phyloP scores from a whole-genome alignment of 2,888 invertebrate genomes.

The Sinhomidia bicolor region DNA sequence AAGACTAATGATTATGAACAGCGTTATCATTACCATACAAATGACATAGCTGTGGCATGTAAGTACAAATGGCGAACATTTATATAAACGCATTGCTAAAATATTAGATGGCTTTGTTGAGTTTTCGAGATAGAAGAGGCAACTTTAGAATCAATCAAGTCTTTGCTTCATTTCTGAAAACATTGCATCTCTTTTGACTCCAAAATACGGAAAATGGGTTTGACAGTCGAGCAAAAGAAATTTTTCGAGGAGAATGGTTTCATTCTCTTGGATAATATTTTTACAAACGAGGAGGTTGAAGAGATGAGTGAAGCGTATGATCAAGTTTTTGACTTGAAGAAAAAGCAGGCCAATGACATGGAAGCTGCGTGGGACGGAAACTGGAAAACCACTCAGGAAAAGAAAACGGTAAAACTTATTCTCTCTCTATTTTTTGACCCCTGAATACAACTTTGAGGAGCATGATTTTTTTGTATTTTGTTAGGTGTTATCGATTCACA shows the following conservation, averaged over 20 bases:
- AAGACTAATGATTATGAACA: no score
- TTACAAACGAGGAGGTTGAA: conserved; percentile 83
- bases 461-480: neutral
- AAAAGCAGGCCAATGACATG: conserved; percentile 81
- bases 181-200: neutral
- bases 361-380: conserved; percentile 85
- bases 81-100: no score
- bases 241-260: conserved; percentile 85
- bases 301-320: conserved; percentile 84
- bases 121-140: no score
- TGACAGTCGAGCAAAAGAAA: conserved; percentile 83
- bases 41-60: no score
- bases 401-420: neutral
- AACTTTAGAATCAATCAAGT: no score
- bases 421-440: no score
- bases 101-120: no score
- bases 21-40: no score
- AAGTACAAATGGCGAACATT: no score
- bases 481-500: conserved; percentile 84
- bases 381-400: conserved; percentile 79
- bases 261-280: conserved; percentile 83
- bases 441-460: neutral
- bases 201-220: conserved; percentile 71
- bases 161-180: neutral
- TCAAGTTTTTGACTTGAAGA: conserved; percentile 83